These are phyloP conservation scores for Pelosia muscerda DNA, from an alignment of 2,888 invertebrate species.

Conservation along the genomic window DNA sequence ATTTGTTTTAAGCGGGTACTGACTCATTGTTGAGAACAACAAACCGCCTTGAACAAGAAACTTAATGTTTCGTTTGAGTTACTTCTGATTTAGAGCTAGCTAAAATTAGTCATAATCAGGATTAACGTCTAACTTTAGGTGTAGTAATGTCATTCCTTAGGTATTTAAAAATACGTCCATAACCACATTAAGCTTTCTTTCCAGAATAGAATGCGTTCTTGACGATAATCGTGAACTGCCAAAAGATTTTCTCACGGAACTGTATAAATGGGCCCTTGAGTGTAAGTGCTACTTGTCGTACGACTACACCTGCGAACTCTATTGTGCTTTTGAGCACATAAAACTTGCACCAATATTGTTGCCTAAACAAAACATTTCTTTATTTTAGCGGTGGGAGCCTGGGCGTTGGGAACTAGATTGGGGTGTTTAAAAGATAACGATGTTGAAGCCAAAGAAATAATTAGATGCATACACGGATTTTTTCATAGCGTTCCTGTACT, in stretches of 20 bases:
- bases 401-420: slow-evolving; percentile 93
- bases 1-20: slow-evolving; percentile 78
- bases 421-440: slow-evolving; percentile 91
- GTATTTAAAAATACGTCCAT: slow-evolving; percentile 18
- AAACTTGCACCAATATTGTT: slow-evolving; percentile 47
- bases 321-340: slow-evolving; percentile 50
- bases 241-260: slow-evolving; percentile 89
- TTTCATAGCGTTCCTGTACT: slow-evolving; percentile 92
- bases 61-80: slow-evolving; percentile 67
- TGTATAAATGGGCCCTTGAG: slow-evolving; percentile 94
- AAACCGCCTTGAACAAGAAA: slow-evolving; percentile 73
- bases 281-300: slow-evolving; percentile 86
- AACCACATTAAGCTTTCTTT: slow-evolving; percentile 64
- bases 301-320: slow-evolving; percentile 45
- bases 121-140: not conserved
- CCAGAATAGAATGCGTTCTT: slow-evolving; percentile 88
- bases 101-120: slow-evolving; percentile 44
- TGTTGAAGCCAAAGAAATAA: slow-evolving; percentile 91
- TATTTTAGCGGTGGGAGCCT: slow-evolving; percentile 91
- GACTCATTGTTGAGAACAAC: slow-evolving; percentile 79
- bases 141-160: not conserved
- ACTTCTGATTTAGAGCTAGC: slow-evolving; percentile 57
- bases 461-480: slow-evolving; percentile 91
- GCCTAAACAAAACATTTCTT: slow-evolving; percentile 37
- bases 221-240: slow-evolving; percentile 88